Base-by-base conservation (phyloP, 2,797 vertebrate genomes). In the Macrochelys suwanniensis region DNA sequence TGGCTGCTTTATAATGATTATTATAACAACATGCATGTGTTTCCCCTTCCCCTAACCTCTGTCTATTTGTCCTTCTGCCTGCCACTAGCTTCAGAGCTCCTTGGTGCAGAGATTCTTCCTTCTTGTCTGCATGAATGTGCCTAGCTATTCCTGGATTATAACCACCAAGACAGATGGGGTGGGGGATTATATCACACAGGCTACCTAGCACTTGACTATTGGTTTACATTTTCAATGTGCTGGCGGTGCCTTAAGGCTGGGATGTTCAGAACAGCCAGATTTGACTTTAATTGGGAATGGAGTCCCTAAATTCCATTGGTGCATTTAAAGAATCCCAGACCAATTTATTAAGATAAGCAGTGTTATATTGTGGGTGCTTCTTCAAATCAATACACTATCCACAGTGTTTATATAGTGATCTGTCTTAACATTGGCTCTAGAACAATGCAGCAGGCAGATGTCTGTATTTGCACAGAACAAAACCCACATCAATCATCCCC, bases 391-490 rank as follows among this genome's bases (percentile, higher is more conserved):
- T 50, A 15, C 83, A 45, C 80, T 84, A 87, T 23, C 49, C 80
- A 76, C 82, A 89, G 53, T 37, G 45, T 59, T 90, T 81, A 82
- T 76, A n/a, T 37, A 50, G 17, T 13, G n/a, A 80, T 68, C 84
- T 89, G 37, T 53, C 90, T 83, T 71, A 95, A 84, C 84, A 56
- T 42, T 61, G 6, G 12, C 28, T 81, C 76, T 37, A 92, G 89
- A 92, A 92, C 95, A 95, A 94, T 88, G 47, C 50, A 96, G 89
- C 87, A 84, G 28, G 89, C 25, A 61, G 19, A 53, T 59, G 25
- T 51, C 45, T 85, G 56, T 90, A 45, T 92, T 92, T 96, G 79
- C 85, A 94, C 68, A 97, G 80, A 88, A 95, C 93, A 94, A 95
- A 96, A 19, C 26, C 31, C 80, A 92, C 94, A 89, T 83, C 77